phyloP scores from a whole-genome alignment of 2,797 vertebrate species.

The Sebastes miniatus region DNA sequence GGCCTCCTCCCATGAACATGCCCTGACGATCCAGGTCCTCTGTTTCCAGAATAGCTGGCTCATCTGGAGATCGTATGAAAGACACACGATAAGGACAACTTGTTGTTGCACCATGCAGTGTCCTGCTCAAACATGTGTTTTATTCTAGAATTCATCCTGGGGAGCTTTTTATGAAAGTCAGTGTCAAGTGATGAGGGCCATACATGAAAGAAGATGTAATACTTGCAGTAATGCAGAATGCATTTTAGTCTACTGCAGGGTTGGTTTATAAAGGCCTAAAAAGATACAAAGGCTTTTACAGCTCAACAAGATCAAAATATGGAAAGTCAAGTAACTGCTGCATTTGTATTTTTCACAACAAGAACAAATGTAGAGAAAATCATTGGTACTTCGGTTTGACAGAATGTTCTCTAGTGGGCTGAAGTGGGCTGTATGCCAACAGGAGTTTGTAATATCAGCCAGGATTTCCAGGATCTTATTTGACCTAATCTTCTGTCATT shows the following conservation, averaged over 20 bases:
- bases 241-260: not conserved
- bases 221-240: not conserved
- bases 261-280: not conserved
- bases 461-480: conserved; percentile 7
- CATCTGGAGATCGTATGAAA: conserved; percentile 79
- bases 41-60: conserved; percentile 92
- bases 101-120: not conserved
- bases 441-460: not conserved
- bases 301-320: not conserved
- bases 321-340: not conserved
- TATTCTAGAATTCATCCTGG: not conserved
- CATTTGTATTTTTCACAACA: not conserved
- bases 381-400: not conserved
- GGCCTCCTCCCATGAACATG: conserved; percentile 76
- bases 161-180: not conserved
- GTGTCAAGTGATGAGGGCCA: not conserved
- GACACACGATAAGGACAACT: not conserved
- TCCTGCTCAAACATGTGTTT: not conserved
- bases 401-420: not conserved
- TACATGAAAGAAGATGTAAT: not conserved
- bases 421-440: not conserved
- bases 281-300: not conserved
- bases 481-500: conserved; percentile 1
- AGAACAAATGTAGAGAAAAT: not conserved
- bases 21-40: conserved; percentile 88